Base-by-base conservation (phyloP, 2,797 vertebrate species). In the Florisuga fusca region DNA sequence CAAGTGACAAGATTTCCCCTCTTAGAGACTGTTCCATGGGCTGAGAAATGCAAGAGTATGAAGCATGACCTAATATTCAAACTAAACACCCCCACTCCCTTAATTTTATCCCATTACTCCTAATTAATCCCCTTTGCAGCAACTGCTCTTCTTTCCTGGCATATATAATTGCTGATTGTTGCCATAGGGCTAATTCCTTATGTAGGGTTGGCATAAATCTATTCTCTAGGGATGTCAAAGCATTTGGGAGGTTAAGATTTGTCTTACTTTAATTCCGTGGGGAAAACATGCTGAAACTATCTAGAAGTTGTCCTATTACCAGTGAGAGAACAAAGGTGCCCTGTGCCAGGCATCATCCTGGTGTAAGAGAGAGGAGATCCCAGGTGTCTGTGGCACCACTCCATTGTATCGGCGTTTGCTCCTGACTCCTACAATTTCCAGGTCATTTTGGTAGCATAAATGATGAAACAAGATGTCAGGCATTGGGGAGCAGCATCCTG, bases 321-420 rank as follows among this genome's bases (percentile, higher is more conserved):
- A 84, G 50, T 7, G 23, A 73, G 58, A 90, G 27, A 72, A 45
- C 14, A 86, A 84, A 81, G 20, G 50, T 62, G 55, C 41, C 34
- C 43, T 51, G 38, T n/a, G 64, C 34, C 41, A n/a, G 68, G 68
- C 67, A 45, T 13, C 1, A 1, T 15, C 3, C 0, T 16, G 2
- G 1, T 33, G 15, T 34, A 18, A 88, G 20, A 41, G 16, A 85
- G n/a, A 73, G 7, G 59, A 33, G 10, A 61, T 71, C 50, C 58
- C 61, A 71, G 55, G 36, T 19, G 63, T 53, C 13, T 3, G 0
- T 5, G 29, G 33, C 46, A 89, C n/a, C 34, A 22, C 29, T 33
- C 27, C 0, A 0, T 1, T 50, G 11, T 55, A 66, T 72, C 2
- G 2, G 46, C 8, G 3, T 48, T 78, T 1, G 0, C 50, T 90